Conservation (phyloP, 92 coral and sea anemone species). For the Porites rus region DNA sequence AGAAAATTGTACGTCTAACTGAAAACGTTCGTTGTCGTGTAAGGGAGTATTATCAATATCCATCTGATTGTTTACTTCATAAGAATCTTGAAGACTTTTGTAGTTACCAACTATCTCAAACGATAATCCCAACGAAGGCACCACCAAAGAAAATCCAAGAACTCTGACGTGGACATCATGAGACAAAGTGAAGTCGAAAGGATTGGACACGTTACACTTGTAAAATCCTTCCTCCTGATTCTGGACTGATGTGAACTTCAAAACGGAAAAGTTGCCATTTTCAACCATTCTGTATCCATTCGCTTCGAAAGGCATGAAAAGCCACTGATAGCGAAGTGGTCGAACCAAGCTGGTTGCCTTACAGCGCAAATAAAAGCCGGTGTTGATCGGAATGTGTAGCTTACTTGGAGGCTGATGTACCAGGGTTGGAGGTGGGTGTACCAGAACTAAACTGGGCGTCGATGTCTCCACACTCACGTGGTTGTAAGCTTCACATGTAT, state of each 20-base stretch:
- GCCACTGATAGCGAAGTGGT: slow-evolving; percentile 78
- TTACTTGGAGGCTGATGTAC: slow-evolving; percentile 64
- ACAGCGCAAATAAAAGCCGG: slow-evolving; percentile 61
- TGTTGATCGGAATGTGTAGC: slow-evolving; percentile 51
- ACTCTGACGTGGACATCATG: slow-evolving; percentile 58
- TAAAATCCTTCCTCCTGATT: slow-evolving; percentile 67
- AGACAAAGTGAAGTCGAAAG: slow-evolving; percentile 68
- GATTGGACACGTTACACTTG: slow-evolving; percentile 71
- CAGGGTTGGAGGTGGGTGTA: slow-evolving; percentile 78
- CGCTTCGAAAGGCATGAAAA: slow-evolving; percentile 47
- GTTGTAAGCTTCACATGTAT: slow-evolving; percentile 77
- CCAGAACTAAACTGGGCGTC: slow-evolving; percentile 60
- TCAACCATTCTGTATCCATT: slow-evolving; percentile 31
- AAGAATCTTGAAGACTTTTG: neutral
- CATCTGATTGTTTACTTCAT: neutral
- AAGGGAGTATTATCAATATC: neutral
- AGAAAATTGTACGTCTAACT: neutral
- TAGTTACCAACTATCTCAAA: slow-evolving; percentile 19
- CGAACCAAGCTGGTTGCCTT: slow-evolving; percentile 44
- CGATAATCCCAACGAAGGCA: slow-evolving; percentile 49
- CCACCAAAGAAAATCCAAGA: slow-evolving; percentile 58
- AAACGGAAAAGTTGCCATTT: slow-evolving; percentile 58
- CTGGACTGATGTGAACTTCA: slow-evolving; percentile 35
- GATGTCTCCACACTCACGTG: slow-evolving; percentile 68
- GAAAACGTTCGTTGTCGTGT: neutral